Base-by-base conservation (phyloP, 1,140 invertebrate species). In the Zaprionus camerounensis region DNA sequence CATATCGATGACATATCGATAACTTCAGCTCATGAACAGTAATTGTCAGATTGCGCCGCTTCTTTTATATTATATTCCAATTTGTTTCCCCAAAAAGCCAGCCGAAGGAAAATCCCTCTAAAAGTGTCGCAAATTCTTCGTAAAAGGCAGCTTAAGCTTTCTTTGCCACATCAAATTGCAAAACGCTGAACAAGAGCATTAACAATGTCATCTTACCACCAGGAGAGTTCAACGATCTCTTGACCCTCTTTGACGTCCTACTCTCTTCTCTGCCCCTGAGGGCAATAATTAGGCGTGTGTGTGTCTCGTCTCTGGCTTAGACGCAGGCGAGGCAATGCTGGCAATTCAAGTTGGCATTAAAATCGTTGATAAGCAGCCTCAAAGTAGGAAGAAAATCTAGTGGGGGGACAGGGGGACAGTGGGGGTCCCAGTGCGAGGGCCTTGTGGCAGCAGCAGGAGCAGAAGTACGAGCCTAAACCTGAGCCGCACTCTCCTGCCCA, bases 291-390 rank as follows among this genome's bases (percentile, higher is more conserved):
- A 87, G 73, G 70, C 71, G 72, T 78, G 64, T 11, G 9, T 11
- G 31, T 34, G 31, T 34, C 9, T 34, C 31, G 26, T 83, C 74
- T 71, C 62, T 75, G 58, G 74, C 77, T 57, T 65, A 67, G 59
- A 64, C 66, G 58, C 70, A 71, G 56, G 57, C 61, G 34, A 53
- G 20, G 13, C 41, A n/a, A 58, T 7, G 31, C 9, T 11, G 59
- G 46, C 44, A 55, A 71, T 65, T 71, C 15, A 58, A 71, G 15
- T 65, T 67, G 38, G n/a, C 46, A 74, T 53, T 68, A 67, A 78
- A 83, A 70, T 67, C 78, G 70, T 71, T 85, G 81, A 81, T 88
- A 90, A 90, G 85, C 71, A 80, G 75, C 59, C 85, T 67, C 59
- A 76, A 83, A 83, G 78, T 81, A 80, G 83, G 71, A 79, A 85